A percentile compares a stretch with the other conserved stretches of the same genome.
Conservation (phyloP, 1,140 invertebrate species). For the Brachionus asplanchnoidis region DNA sequence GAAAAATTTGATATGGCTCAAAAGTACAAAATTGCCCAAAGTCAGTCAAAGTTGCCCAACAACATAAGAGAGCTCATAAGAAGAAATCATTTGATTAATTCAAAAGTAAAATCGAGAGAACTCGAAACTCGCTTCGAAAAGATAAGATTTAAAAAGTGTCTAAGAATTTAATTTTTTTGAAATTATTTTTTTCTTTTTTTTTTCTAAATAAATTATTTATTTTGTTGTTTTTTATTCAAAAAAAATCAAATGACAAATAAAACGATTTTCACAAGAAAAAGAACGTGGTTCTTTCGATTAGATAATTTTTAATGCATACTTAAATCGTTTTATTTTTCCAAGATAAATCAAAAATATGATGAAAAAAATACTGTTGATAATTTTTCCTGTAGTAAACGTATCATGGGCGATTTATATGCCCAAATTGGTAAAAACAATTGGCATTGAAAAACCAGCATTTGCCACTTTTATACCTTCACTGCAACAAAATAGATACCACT, state of each 20-base stretch:
- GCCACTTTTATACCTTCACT: neutral
- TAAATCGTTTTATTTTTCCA: neutral
- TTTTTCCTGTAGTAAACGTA: neutral
- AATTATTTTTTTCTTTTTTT: neutral
- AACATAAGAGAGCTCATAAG: neutral
- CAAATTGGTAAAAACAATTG: neutral
- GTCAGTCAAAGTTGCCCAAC: neutral
- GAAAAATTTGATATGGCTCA: neutral
- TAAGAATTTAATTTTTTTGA: neutral
- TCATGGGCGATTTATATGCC: neutral
- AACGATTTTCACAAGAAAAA: neutral
- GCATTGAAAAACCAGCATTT: constrained; percentile 18
- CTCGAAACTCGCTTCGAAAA: neutral
- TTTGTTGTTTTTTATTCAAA: neutral
- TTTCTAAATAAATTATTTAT: neutral
- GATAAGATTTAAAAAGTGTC: constrained; percentile 1
- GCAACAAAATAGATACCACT: neutral
- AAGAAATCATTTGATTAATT: neutral
- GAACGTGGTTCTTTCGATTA: neutral
- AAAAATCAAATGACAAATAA: neutral
- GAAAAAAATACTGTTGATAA: neutral
- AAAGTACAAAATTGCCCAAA: neutral
- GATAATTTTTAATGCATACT: neutral
- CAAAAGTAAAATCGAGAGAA: neutral
- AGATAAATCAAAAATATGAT: neutral